These are phyloP conservation scores for Philypnodon macrostomus DNA, from an alignment of 2,797 vertebrate genomes.

Conservation along the genomic window DNA sequence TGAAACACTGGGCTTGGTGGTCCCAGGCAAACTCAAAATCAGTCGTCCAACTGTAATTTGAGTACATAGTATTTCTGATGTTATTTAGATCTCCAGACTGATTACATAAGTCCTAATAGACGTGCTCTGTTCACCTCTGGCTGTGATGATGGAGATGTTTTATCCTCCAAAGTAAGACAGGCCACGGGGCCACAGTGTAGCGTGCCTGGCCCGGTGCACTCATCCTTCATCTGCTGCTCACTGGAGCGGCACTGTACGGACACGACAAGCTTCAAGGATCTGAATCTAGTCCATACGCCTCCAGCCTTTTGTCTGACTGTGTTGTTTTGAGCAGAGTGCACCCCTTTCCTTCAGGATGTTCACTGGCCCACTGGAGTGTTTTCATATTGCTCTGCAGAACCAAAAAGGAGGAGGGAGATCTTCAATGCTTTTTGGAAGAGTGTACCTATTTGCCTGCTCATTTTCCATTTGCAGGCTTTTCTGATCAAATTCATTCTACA, in stretches of 20 bases:
- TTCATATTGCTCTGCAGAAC: constrained; percentile 46
- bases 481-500: no score
- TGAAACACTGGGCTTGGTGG: no score
- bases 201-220: constrained; percentile 1
- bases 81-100: no score
- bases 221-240: constrained; percentile 37
- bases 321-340: constrained; percentile 22
- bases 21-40: no score
- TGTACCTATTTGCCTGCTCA: constrained; percentile 22
- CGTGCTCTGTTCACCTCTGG: not conserved
- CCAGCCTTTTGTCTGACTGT: constrained; percentile 34
- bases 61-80: no score
- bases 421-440: constrained; percentile 15
- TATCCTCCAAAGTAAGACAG: not conserved
- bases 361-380: constrained; percentile 40
- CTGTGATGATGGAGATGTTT: not conserved
- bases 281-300: constrained; percentile 38
- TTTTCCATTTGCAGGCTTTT: no score
- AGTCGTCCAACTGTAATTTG: no score
- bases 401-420: constrained; percentile 32
- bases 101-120: not conserved
- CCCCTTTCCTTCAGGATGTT: constrained; percentile 36
- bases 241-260: constrained; percentile 32
- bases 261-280: constrained; percentile 20
- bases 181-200: constrained; percentile 3